Evolutionary conservation across 2,888 invertebrate genomes (phyloP).

Genomic region (Masnerella sp.): DNA sequence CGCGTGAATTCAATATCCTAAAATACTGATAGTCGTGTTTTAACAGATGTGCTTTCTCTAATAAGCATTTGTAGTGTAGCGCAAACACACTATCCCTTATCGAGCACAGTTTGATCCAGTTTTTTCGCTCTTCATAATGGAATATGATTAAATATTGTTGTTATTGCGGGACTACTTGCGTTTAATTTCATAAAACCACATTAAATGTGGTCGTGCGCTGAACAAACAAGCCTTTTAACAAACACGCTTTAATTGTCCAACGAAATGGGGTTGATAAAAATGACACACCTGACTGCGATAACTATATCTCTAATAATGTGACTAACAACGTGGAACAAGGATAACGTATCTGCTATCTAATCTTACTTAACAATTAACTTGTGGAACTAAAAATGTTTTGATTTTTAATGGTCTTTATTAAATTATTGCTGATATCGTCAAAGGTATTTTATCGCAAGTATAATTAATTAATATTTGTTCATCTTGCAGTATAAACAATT

Average conservation of each 20-base stretch:
- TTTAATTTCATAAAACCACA: slow-evolving; percentile 29
- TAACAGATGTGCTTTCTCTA: slow-evolving; percentile 74
- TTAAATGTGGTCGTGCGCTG: slow-evolving; percentile 9
- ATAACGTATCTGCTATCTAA: slow-evolving; percentile 55
- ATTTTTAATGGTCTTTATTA: no score
- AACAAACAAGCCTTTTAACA: slow-evolving; percentile 40
- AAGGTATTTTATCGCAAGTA: no score
- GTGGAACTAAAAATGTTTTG: slow-evolving; percentile 35
- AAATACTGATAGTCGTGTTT: slow-evolving; percentile 66
- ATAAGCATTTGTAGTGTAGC: slow-evolving; percentile 72
- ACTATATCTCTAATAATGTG: slow-evolving; percentile 49
- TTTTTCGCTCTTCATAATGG: slow-evolving; percentile 17
- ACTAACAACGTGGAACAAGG: slow-evolving; percentile 46
- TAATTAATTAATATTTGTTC: no score
- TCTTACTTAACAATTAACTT: slow-evolving; percentile 38
- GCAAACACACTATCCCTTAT: slow-evolving; percentile 72
- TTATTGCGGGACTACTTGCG: slow-evolving; percentile 6
- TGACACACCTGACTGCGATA: slow-evolving; percentile 51
- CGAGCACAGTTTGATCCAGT: slow-evolving; percentile 56
- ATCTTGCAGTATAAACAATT: no score
- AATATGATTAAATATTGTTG: slow-evolving; percentile 30
- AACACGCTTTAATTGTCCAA: slow-evolving; percentile 48
- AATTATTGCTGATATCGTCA: no score
- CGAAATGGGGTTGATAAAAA: slow-evolving; percentile 54
- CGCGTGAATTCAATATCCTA: slow-evolving; percentile 23